Evolutionary conservation across 2,797 vertebrate genomes (phyloP).

Genomic region (Acropternis orthonyx): DNA sequence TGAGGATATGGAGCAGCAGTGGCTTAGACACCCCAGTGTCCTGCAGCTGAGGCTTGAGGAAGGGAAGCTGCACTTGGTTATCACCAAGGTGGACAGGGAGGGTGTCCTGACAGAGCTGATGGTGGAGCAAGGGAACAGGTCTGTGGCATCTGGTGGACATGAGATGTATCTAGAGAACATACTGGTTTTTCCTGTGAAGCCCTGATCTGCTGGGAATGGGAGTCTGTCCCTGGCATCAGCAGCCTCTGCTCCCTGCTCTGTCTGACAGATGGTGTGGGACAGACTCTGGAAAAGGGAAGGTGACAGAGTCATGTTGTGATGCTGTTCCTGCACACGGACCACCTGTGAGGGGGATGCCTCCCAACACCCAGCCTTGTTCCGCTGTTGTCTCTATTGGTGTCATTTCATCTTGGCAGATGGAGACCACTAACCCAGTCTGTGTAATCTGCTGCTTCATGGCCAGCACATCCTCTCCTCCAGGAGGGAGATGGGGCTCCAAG

Average conservation of each 20-base stretch:
- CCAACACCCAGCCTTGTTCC: not conserved
- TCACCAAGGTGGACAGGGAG: not conserved
- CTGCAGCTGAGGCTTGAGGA: not conserved
- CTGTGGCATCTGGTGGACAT: fast-evolving
- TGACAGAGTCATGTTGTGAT: not conserved
- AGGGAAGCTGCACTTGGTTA: not conserved
- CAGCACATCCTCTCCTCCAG: not conserved
- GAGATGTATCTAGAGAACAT: not conserved
- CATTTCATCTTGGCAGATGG: not conserved
- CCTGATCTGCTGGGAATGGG: not conserved
- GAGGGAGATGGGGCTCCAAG: not conserved
- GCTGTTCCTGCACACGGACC: not conserved
- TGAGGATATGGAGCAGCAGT: not conserved
- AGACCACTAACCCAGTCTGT: not conserved
- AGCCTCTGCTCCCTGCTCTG: not conserved
- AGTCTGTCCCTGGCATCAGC: not conserved
- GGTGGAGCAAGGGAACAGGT: not conserved
- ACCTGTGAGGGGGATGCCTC: fast-evolving
- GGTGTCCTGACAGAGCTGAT: not conserved
- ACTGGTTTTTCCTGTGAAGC: not conserved
- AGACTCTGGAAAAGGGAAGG: not conserved
- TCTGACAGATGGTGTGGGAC: not conserved
- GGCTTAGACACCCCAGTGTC: fast-evolving
- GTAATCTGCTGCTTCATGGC: not conserved
- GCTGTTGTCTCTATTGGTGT: not conserved